Base-by-base conservation (phyloP, 64 coral and sea anemone species). In the Actinia tenebrosa region DNA sequence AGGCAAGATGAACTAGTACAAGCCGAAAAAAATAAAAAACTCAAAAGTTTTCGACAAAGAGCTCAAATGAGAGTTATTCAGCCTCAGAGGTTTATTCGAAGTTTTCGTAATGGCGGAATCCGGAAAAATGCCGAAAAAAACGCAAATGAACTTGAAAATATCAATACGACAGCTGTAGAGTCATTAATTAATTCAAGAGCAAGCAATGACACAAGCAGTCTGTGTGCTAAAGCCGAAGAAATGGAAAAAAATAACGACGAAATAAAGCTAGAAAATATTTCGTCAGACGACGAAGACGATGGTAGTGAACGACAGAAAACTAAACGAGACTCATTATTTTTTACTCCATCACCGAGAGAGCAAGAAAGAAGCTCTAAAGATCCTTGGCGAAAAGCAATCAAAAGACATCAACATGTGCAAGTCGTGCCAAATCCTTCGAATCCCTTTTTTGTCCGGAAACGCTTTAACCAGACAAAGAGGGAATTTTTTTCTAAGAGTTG, bases 1-100 rank as follows among this genome's bases (percentile, higher is more conserved):
- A 83, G 37, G 10, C 44, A 83, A 75, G 69, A 75, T 0, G 26
- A 15, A 18, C 9, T 4, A 14, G 69, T 30, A 1, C n/a, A 75
- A 75, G 25, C 11, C 11, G 69, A 75, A 75, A 75, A 14, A 3
- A n/a, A 75, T 8, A 75, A 75, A 18, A 75, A 75, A 42, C n/a
- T 81, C 1, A 81, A 52, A 3, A 85, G 53, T 22, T 85, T 85
- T 85, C 53, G 83, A 64, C 83, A 59, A 59, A 85, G 17, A 64
- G 54, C 83, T 61, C 15, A 64, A 85, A 56, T 59, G 56, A 25
- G 56, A 37, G 25, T 85, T 7, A 85, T 85, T 16, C 53, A 85
- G 43, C 83, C 83, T 27, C 83, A 85, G 17, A 27, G 83, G 43
- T 62, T 85, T 85, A 7, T 85, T 43, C 83, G 83, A 19, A 43